Evolutionary conservation across 2,888 invertebrate genomes (phyloP), one percentile per base, ranked within the genome.

Genomic region (Bombyx huttoni): DNA sequence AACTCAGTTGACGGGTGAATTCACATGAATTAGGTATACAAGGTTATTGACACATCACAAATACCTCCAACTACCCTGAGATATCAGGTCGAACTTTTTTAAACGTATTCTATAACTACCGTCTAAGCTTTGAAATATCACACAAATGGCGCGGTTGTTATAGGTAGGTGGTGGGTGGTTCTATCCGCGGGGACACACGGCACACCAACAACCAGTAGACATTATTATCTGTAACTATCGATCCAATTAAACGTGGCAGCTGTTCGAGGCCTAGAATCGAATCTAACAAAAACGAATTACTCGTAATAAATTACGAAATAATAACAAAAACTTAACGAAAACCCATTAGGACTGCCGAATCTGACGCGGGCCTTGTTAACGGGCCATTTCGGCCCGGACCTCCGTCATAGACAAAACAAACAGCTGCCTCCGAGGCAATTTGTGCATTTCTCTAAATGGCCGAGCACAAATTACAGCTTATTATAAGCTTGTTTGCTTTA

Each of bases 401-500:
- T 86, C 84, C 87, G 73, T 84, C 88, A 88, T 88, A 87, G 88
- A 87, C 84, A 84, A 87, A 86, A 87, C 85, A 87, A 87, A 86
- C 88, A 87, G 83, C 88, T 87, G 87, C 87, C 82, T 63, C 73
- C 62, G 71, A 67, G 64, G 81, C 81, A 85, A 87, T 86, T 87
- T 86, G 84, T 82, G 83, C 86, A 86, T 87, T 87, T 87, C 87
- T 87, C 87, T 87, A 87, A 88, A 87, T 87, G 88, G 83, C 80
- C 83, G 80, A 80, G 75, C 86, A 84, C 87, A 87, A 88, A 88
- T 88, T 88, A 88, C 79, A 88, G 71, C 88, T 88, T 88, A 88
- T 88, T 88, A 87, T 88, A 87, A 87, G 87, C 87, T 87, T 88
- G 88, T 88, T 88, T 88, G 88, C 87, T 87, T 88, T 88, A 85